Conservation (phyloP, 1,140 invertebrate genomes). For the Anastrepha ludens region DNA sequence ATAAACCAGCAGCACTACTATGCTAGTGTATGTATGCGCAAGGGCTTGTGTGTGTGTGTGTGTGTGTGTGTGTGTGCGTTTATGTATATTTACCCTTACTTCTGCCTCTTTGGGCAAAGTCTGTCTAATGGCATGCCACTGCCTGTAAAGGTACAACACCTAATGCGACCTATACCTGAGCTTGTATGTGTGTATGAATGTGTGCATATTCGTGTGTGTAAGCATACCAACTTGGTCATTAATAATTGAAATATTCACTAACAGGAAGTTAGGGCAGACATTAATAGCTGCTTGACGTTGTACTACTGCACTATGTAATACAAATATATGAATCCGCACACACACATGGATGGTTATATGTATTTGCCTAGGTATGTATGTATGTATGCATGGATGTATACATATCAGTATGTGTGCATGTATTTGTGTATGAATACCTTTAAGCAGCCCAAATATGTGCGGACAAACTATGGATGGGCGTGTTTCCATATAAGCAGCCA, state of each 20-base stretch:
- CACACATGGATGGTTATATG: neutral
- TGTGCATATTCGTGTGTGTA: no score
- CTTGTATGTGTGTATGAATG: neutral
- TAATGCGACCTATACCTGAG: neutral
- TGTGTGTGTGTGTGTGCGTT: neutral
- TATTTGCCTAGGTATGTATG: no score
- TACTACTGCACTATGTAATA: no score
- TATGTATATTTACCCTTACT: neutral
- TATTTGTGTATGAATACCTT: neutral
- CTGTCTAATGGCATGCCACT: neutral
- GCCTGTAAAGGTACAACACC: neutral
- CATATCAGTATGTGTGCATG: neutral
- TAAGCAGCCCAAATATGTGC: no score
- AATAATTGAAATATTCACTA: constrained; percentile 73
- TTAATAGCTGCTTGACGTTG: constrained; percentile 65
- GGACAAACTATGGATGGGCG: no score
- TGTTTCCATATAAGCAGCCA: no score
- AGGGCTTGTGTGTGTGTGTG: neutral
- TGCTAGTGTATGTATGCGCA: neutral
- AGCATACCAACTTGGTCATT: constrained; percentile 58
- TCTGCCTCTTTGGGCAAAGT: neutral
- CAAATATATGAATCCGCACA: neutral
- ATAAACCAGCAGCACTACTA: neutral
- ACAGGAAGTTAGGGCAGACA: constrained; percentile 70
- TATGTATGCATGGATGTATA: neutral